Percentiles rank a stretch among this genome's conserved stretches.
Evolutionary conservation across 1,140 invertebrate genomes (phyloP).

Genomic region (Diachasmimorpha longicaudata): DNA sequence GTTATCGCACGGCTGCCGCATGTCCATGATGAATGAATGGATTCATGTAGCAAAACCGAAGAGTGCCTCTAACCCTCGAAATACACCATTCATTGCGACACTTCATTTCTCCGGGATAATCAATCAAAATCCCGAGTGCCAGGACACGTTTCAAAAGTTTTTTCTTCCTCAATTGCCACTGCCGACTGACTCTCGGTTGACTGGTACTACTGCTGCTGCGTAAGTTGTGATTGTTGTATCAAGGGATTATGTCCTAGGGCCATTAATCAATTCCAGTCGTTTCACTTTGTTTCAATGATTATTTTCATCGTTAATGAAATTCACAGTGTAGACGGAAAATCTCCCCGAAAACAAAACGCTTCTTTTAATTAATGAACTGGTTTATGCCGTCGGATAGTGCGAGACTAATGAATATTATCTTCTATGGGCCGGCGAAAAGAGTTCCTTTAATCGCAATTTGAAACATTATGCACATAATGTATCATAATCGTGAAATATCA

Average conservation of each 20-base stretch:
- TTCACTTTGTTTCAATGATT: neutral
- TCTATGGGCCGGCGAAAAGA: no score
- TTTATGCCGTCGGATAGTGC: no score
- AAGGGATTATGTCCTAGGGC: neutral
- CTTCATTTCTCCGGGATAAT: conserved; percentile 20
- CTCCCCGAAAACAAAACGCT: no score
- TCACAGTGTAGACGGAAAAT: neutral
- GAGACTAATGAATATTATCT: no score
- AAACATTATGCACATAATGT: no score
- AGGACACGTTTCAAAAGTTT: conserved; percentile 12
- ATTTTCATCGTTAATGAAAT: neutral
- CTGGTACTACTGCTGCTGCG: conserved; percentile 8
- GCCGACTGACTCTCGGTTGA: conserved; percentile 18
- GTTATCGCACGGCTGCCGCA: conserved; percentile 11
- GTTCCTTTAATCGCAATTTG: no score
- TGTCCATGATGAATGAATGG: conserved; percentile 24
- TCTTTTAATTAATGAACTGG: no score
- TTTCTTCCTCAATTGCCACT: conserved; percentile 17
- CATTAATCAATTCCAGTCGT: neutral
- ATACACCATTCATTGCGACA: conserved; percentile 23
- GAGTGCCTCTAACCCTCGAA: neutral
- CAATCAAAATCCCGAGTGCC: conserved; percentile 25
- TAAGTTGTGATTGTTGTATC: conserved; percentile 10
- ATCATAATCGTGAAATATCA: no score
- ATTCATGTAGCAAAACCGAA: conserved; percentile 5